Evolutionary conservation across 2,888 invertebrate genomes (phyloP), one percentile per base, ranked within the genome.

Genomic region (Agrotis ipsilon): DNA sequence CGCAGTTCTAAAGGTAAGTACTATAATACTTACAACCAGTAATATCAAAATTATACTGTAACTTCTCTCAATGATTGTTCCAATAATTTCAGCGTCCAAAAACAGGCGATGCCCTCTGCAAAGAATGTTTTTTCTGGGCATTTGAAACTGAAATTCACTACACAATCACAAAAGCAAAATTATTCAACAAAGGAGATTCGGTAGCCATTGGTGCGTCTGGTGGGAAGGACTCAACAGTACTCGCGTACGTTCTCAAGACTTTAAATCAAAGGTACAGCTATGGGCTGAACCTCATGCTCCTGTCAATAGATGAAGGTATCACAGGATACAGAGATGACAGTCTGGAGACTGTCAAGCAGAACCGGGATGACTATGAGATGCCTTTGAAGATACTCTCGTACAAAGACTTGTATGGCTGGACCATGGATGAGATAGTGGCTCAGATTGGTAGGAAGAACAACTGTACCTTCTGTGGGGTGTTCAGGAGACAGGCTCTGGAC

Each of bases 251-350:
- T 39, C 93, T 99, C 87, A 99, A 99, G 94, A 96, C 98, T 3
- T 96, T 99, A 16, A 99, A 99, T 92, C 97, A 98, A 86, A 97
- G 98, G 60, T 97, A 99, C 92, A 96, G 98, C 79, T 99, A 99
- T 95, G 98, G 98, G 0, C 94, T 99, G 18, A 97, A 99, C 69
- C 96, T 99, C 51, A 97, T 98, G 83, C 96, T 99, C 43, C 96
- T 99, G 51, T 99, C 99, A 0, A 99, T 99, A 80, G 99, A 99
- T 92, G 99, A 99, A 96, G 99, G 99, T 69, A 99, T 99, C 80
- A 99, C 99, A 88, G 98, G 98, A 1, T 99, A 99, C 92, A 96
- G 99, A 83, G 99, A 99, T 93, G 99, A 99, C 92, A 99, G 99
- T 91, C 96, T 99, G 67, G 98, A 99, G 95, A 99, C 99, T 1